Base-by-base conservation (phyloP, 2,888 invertebrate genomes). In the Mesorhabditis sp. region DNA sequence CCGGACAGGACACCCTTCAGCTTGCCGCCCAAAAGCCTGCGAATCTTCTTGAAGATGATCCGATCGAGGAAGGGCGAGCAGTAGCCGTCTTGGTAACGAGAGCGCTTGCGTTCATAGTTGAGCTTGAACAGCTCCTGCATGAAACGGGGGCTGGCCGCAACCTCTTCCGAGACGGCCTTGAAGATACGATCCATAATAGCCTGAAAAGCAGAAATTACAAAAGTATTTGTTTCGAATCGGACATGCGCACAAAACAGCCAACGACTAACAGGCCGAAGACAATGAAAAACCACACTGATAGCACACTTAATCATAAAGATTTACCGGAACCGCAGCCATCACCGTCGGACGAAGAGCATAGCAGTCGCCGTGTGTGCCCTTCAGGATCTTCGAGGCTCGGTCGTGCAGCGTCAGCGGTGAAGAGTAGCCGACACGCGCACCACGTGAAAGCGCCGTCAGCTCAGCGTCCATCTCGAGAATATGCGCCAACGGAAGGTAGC, bases 111-210 rank as follows among this genome's bases (percentile, higher is more conserved):
- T 69, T 92, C 90, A 87, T 94, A 94, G 0, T 94, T 93, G 89
- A 95, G 95, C 86, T 92, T 91, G 89, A 97, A 96, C 76, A 97
- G 88, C 2, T 92, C 91, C 86, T 91, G 80, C 79, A 79, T 79
- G 72, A 80, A 75, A 28, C 78, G 68, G 15, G 80, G 77, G 6
- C 72, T 73, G 28, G 79, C 78, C 7, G 80, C 86, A 67, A 96
- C 93, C 87, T 94, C 94, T 85, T 96, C 95, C 86, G 93, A 93
- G 74, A 97, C 94, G 80, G 92, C 93, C 88, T 97, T 97, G 85
- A 94, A 94, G 85, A 97, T 93, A 83, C 96, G 91, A 88, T 97
- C 96, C 89, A 96, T 90, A 82, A 97, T 95, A 68, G 95, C 89
- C 92, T 94, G 88, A 44, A 69, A 65, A 13, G 15, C 28, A 5